Conservation (phyloP, 2,113 vertebrate species). For the Platichthys flesus region DNA sequence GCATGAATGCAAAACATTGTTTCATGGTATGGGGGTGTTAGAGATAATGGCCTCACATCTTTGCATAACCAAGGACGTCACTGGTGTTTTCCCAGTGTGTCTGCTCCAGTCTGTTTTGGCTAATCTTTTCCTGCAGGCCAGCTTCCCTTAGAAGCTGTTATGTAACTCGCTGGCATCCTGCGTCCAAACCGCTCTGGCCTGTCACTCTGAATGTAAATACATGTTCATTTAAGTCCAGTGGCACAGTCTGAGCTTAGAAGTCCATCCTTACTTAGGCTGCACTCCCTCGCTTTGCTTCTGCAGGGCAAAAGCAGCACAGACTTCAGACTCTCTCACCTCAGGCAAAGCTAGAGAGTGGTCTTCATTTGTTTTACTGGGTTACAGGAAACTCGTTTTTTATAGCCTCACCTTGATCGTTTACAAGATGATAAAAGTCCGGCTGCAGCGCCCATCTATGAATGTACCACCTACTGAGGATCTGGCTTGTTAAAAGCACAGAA, state of each 20-base stretch:
- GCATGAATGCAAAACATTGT: background rate
- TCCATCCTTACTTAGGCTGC: slow-evolving; percentile 24
- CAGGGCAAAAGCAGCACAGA: slow-evolving; percentile 47
- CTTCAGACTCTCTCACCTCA: slow-evolving; percentile 38
- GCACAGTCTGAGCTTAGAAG: slow-evolving; percentile 60
- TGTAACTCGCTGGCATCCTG: slow-evolving; percentile 51
- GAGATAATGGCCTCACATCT: slow-evolving; percentile 1
- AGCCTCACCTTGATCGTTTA: slow-evolving; percentile 78
- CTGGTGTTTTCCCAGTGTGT: slow-evolving; percentile 42
- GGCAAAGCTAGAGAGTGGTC: slow-evolving; percentile 48
- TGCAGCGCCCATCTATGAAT: slow-evolving; percentile 65
- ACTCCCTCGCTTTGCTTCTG: slow-evolving; percentile 10
- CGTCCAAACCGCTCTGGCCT: slow-evolving; percentile 7
- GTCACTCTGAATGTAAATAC: slow-evolving; percentile 58
- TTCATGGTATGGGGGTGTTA: slow-evolving; percentile 15
- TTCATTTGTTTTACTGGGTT: slow-evolving; percentile 75
- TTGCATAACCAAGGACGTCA: slow-evolving; percentile 50
- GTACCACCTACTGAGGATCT: slow-evolving; percentile 67
- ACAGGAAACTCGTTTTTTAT: slow-evolving; percentile 82
- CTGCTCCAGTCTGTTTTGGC: slow-evolving; percentile 36
- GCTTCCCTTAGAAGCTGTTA: slow-evolving; percentile 56
- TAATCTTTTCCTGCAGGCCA: slow-evolving; percentile 46
- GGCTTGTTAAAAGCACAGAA: slow-evolving; percentile 68
- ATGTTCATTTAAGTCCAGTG: slow-evolving; percentile 42
- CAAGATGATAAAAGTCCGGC: slow-evolving; percentile 69